Evolutionary conservation across 2,113 vertebrate genomes (phyloP).

Genomic region (Antennarius striatus): DNA sequence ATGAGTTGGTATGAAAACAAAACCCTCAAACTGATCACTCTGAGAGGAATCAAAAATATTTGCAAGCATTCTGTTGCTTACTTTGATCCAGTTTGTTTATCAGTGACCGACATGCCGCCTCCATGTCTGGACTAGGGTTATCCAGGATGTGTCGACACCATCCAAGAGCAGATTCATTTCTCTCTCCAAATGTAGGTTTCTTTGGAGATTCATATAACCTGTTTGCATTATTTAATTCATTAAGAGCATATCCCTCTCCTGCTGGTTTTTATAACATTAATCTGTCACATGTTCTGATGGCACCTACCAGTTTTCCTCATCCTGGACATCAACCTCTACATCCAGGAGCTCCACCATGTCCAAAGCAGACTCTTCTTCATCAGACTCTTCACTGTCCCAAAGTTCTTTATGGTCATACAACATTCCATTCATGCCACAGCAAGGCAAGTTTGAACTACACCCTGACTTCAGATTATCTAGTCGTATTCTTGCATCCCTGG

Average conservation of each 20-base stretch:
- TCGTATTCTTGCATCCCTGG: constrained; percentile 59
- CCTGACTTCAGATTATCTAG: constrained; percentile 58
- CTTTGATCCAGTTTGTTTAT: constrained; percentile 79
- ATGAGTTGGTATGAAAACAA: constrained; percentile 30
- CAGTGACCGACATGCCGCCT: constrained; percentile 79
- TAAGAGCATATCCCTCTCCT: too few species aligned
- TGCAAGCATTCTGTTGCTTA: constrained; percentile 35
- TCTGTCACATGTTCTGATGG: neutral
- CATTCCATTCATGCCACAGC: neutral
- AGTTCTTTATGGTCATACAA: constrained; percentile 28
- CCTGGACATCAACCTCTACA: constrained; percentile 67
- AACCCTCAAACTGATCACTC: neutral
- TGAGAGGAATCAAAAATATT: neutral
- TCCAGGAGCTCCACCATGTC: constrained; percentile 83
- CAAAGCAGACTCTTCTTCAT: constrained; percentile 50
- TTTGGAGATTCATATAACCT: constrained; percentile 83
- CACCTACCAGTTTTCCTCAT: constrained; percentile 84
- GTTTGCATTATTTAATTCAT: neutral
- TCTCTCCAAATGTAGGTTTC: constrained; percentile 55
- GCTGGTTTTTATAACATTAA: neutral
- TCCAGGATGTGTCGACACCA: constrained; percentile 86
- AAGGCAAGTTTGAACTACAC: constrained; percentile 22
- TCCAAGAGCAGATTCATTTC: constrained; percentile 70
- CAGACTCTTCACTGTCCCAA: constrained; percentile 33
- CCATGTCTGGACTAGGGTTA: constrained; percentile 81